These are phyloP conservation scores for Brotula barbata DNA, from an alignment of 2,797 vertebrate species.

Conservation along the genomic window DNA sequence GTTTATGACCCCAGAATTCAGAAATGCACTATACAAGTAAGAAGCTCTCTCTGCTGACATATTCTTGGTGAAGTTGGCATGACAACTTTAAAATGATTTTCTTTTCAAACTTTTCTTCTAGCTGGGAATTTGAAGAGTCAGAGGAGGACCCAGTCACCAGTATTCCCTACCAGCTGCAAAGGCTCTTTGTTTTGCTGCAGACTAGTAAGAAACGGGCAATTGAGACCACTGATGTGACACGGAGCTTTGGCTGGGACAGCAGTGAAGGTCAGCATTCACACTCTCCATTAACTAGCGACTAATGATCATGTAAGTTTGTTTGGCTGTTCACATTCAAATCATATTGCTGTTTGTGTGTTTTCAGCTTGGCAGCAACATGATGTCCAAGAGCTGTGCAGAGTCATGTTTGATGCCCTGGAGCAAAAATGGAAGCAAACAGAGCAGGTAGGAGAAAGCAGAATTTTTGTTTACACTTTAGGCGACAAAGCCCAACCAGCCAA, in stretches of 20 bases:
- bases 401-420: slow-evolving; percentile 99
- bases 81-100: not conserved
- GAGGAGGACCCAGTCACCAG: slow-evolving; percentile 97
- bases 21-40: slow-evolving; percentile 99
- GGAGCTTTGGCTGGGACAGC: slow-evolving; percentile 99
- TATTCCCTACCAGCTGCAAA: slow-evolving; percentile 97
- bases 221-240: slow-evolving; percentile 97
- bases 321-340: slow-evolving; percentile 8
- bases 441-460: slow-evolving; percentile 81
- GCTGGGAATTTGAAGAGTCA: slow-evolving; percentile 97
- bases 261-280: slow-evolving; percentile 88
- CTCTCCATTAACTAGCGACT: slow-evolving; percentile 30
- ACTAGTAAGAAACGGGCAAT: slow-evolving; percentile 98
- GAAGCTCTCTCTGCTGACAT: slow-evolving; percentile 40
- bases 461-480: slow-evolving; percentile 16
- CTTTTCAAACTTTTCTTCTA: slow-evolving; percentile 51
- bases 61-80: not conserved
- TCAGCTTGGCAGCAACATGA: slow-evolving; percentile 99
- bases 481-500: slow-evolving; percentile 34
- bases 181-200: slow-evolving; percentile 95
- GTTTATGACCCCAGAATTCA: slow-evolving; percentile 99
- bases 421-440: slow-evolving; percentile 99
- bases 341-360: slow-evolving; percentile 33
- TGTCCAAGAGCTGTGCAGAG: slow-evolving; percentile 97
- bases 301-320: slow-evolving; percentile 18